A percentile compares a stretch with the other conserved stretches of the same genome.
phyloP scores from a whole-genome alignment of 2,888 invertebrate species.

The Bellardia pandia region DNA sequence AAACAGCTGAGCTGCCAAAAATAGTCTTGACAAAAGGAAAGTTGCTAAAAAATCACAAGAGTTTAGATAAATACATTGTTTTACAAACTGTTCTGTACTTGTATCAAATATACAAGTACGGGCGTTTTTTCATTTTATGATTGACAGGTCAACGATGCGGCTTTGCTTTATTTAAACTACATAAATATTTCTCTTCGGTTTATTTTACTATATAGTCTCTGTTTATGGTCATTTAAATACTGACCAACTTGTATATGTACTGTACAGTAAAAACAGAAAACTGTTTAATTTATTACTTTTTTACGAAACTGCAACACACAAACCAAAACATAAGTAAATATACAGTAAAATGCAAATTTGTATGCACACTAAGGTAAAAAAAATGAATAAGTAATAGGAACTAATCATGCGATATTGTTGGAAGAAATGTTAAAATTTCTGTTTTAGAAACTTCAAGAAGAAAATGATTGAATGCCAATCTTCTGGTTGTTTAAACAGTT shows the following conservation, averaged over 20 bases:
- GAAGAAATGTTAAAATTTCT: no score
- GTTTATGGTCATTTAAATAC: slow-evolving; percentile 60
- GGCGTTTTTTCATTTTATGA: slow-evolving; percentile 14
- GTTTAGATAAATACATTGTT: slow-evolving; percentile 17
- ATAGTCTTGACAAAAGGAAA: no score
- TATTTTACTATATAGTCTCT: slow-evolving; percentile 27
- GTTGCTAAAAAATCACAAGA: no score
- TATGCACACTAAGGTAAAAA: no score
- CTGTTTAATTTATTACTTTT: not conserved
- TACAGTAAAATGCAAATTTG: not conserved
- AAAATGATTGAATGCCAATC: no score
- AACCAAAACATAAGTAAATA: slow-evolving; percentile 32
- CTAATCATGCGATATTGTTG: no score
- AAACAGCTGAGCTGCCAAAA: no score
- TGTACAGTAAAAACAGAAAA: not conserved
- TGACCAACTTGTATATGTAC: slow-evolving; percentile 13
- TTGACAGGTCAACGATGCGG: slow-evolving; percentile 53
- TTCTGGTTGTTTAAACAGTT: no score
- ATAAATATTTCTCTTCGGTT: slow-evolving; percentile 15
- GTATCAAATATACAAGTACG: slow-evolving; percentile 4
- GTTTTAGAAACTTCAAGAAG: no score
- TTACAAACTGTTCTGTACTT: slow-evolving; percentile 16
- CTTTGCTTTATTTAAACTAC: slow-evolving; percentile 53
- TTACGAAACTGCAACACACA: slow-evolving; percentile 8
- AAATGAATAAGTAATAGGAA: no score